Conservation (phyloP, 2,888 invertebrate genomes). For the Blastobasis lacticolella region DNA sequence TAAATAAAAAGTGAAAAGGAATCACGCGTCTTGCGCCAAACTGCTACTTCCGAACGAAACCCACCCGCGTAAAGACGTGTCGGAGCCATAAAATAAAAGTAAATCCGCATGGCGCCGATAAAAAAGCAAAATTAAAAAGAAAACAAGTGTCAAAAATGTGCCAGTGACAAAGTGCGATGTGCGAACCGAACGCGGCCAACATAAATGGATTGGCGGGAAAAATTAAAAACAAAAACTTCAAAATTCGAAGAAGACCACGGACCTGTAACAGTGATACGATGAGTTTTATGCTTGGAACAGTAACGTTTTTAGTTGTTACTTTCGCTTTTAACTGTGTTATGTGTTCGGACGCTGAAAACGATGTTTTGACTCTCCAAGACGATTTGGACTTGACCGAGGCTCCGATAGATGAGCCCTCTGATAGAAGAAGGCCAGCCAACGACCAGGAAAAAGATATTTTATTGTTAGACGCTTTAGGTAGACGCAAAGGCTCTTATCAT, state of each 20-base stretch:
- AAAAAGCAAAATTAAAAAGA: slow-evolving; percentile 9
- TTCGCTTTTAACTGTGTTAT: slow-evolving; percentile 27
- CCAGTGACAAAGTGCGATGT: slow-evolving; percentile 28
- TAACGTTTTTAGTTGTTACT: slow-evolving; percentile 27
- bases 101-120: slow-evolving; percentile 3
- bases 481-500: slow-evolving; percentile 75
- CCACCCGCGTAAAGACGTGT: slow-evolving; percentile 51
- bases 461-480: slow-evolving; percentile 81
- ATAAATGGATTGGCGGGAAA: slow-evolving; percentile 43
- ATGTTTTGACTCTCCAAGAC: slow-evolving; percentile 61
- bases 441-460: slow-evolving; percentile 85
- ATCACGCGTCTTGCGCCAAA: slow-evolving; percentile 25
- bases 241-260: slow-evolving; percentile 41
- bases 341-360: slow-evolving; percentile 53
- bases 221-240: slow-evolving; percentile 43
- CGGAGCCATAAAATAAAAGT: slow-evolving; percentile 14
- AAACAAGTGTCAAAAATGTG: slow-evolving; percentile 24
- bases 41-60: slow-evolving; percentile 57
- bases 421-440: slow-evolving; percentile 68
- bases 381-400: slow-evolving; percentile 45
- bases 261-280: slow-evolving; percentile 13
- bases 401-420: slow-evolving; percentile 35
- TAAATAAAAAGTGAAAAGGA: slow-evolving; percentile 58
- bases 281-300: slow-evolving; percentile 16
- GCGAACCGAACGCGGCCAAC: slow-evolving; percentile 36